These are phyloP conservation scores for Zaprionus gabonicus DNA, from an alignment of 1,140 invertebrate species.

Conservation along the genomic window DNA sequence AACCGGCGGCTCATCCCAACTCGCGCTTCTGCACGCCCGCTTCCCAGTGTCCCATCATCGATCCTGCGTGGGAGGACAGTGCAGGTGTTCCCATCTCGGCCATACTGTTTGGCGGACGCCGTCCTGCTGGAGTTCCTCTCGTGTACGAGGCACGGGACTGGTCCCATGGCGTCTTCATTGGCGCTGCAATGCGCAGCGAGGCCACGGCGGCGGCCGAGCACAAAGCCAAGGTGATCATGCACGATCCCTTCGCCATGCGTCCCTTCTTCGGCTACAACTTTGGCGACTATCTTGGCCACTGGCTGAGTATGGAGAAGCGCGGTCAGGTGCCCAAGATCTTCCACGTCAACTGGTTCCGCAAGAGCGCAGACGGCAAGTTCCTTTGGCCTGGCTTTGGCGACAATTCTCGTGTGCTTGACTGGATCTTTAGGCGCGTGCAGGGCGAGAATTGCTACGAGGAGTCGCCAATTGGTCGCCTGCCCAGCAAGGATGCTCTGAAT, in stretches of 20 bases:
- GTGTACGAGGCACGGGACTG: conserved; percentile 95
- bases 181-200: conserved; percentile 95
- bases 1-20: conserved; percentile 93
- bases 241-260: conserved; percentile 98
- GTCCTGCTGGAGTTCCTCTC: conserved; percentile 94
- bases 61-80: conserved; percentile 91
- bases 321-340: conserved; percentile 92
- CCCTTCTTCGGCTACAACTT: conserved; percentile 99
- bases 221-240: conserved; percentile 94
- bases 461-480: conserved; percentile 91
- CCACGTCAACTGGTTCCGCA: conserved; percentile 97
- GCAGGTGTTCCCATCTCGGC: conserved; percentile 95
- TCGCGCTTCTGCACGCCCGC: conserved; percentile 96
- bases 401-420: conserved; percentile 94
- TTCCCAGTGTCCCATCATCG: conserved; percentile 94
- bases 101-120: conserved; percentile 96
- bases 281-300: conserved; percentile 95
- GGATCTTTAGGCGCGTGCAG: conserved; percentile 92
- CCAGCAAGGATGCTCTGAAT: conserved; percentile 88
- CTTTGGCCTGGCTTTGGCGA: conserved; percentile 98
- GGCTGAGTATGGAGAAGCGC: conserved; percentile 90
- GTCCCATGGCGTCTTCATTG: conserved; percentile 96
- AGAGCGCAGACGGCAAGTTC: conserved; percentile 90
- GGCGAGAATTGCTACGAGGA: conserved; percentile 88
- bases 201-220: conserved; percentile 97